A percentile compares a stretch with the other conserved stretches of the same genome.
Conservation (phyloP, 2,888 invertebrate genomes). For the Sarcophaga caerulescens region DNA sequence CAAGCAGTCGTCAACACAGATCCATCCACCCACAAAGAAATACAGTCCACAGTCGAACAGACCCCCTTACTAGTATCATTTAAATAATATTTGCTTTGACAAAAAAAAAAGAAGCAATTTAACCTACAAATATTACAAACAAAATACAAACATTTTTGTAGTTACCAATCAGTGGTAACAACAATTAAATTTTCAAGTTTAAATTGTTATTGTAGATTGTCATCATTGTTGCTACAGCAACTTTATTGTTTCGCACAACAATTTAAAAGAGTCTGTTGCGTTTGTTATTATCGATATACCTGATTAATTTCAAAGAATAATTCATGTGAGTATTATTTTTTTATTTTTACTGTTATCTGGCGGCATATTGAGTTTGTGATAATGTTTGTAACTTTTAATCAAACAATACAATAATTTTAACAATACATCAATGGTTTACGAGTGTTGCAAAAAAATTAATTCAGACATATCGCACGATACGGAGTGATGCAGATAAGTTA, state of each 20-base stretch:
- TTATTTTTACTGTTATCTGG: constrained; percentile 7
- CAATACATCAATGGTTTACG: too few relatives aligned
- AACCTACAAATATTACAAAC: not conserved
- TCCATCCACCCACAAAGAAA: too few relatives aligned
- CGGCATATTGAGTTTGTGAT: not conserved
- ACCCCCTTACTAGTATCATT: not conserved
- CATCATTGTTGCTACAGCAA: constrained; percentile 2
- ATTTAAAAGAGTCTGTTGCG: constrained; percentile 31
- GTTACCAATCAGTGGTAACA: constrained; percentile 10
- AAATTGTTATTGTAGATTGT: constrained; percentile 7
- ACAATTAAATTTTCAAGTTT: constrained; percentile 49
- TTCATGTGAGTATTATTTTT: constrained; percentile 1
- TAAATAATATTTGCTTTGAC: too few relatives aligned
- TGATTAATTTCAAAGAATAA: constrained; percentile 58
- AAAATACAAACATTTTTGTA: constrained; percentile 8
- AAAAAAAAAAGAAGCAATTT: not conserved
- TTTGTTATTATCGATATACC: constrained; percentile 46
- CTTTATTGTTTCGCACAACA: not conserved
- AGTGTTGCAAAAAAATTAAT: too few relatives aligned
- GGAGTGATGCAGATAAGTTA: too few relatives aligned
- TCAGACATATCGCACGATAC: too few relatives aligned
- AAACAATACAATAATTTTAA: too few relatives aligned
- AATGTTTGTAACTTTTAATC: not conserved
- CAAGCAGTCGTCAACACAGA: too few relatives aligned
- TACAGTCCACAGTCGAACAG: too few relatives aligned